A percentile compares a stretch with the other conserved stretches of the same genome.
phyloP scores from a whole-genome alignment of 2,888 invertebrate genomes.

The Mythimna lalbum region DNA sequence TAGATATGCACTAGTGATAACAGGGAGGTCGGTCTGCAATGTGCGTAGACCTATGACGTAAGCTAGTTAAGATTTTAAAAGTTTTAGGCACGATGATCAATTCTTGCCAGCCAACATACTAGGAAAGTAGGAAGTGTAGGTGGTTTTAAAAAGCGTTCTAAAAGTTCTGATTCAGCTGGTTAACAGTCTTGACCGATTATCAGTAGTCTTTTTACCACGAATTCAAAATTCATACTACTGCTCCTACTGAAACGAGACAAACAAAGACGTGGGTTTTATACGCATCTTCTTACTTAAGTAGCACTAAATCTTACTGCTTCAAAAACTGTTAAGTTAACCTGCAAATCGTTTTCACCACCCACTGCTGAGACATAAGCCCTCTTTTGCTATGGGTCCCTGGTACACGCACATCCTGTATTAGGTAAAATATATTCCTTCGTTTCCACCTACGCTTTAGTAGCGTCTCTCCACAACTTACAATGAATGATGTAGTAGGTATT shows the following conservation, averaged over 20 bases:
- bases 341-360: neutral
- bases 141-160: too few relatives aligned
- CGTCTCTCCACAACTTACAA: neutral
- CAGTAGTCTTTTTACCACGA: neutral
- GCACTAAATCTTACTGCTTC: neutral
- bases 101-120: neutral
- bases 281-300: neutral
- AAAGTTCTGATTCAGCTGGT: neutral
- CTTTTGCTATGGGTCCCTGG: neutral
- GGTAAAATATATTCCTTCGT: too few relatives aligned
- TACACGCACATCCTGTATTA: neutral
- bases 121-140: neutral
- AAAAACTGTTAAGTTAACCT: neutral
- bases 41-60: conserved; percentile 36
- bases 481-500: conserved; percentile 17
- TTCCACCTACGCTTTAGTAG: neutral
- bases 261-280: neutral
- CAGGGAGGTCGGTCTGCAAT: conserved; percentile 61
- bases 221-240: neutral
- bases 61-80: neutral
- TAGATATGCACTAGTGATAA: conserved; percentile 72
- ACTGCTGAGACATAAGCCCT: neutral
- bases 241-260: neutral
- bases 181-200: neutral
- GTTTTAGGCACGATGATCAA: neutral